These are phyloP conservation scores for Megalops cyprinoides DNA, from an alignment of 2,797 vertebrate genomes.

Conservation along the genomic window DNA sequence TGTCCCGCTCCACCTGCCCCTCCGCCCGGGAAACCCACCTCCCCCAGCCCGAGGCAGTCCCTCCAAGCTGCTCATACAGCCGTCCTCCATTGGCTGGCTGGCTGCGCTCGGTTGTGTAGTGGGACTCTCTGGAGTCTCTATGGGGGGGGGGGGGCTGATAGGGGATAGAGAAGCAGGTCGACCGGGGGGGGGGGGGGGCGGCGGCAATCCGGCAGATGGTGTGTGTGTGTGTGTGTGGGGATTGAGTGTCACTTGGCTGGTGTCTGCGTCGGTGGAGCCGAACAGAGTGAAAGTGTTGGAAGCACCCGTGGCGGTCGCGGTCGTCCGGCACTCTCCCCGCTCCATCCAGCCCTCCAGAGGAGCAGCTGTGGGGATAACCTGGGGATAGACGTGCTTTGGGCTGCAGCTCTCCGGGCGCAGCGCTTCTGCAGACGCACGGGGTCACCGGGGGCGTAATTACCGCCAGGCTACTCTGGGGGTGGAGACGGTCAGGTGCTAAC, in stretches of 20 bases:
- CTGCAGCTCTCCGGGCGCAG: no score
- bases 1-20: background rate
- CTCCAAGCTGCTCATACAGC: slow-evolving; percentile 32
- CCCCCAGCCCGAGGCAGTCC: slow-evolving; percentile 20
- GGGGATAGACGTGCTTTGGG: no score
- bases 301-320: background rate
- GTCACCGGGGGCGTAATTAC: background rate
- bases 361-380: no score
- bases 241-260: slow-evolving; percentile 13
- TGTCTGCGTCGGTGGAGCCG: background rate
- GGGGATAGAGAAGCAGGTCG: background rate
- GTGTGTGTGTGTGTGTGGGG: slow-evolving; percentile 9
- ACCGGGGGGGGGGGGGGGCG: background rate
- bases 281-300: background rate
- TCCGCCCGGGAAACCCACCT: slow-evolving; percentile 14
- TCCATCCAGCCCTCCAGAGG: background rate
- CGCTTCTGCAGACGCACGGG: no score
- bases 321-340: background rate
- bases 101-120: slow-evolving; percentile 31
- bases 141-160: no score
- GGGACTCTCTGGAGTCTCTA: background rate
- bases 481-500: no score
- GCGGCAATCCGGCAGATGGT: slow-evolving; percentile 15
- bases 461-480: background rate
- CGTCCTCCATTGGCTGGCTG: slow-evolving; percentile 37